A percentile compares a stretch with the other conserved stretches of the same genome.
These are phyloP conservation scores for Laticauda colubrina DNA, from an alignment of 2,113 vertebrate species.

Conservation along the genomic window DNA sequence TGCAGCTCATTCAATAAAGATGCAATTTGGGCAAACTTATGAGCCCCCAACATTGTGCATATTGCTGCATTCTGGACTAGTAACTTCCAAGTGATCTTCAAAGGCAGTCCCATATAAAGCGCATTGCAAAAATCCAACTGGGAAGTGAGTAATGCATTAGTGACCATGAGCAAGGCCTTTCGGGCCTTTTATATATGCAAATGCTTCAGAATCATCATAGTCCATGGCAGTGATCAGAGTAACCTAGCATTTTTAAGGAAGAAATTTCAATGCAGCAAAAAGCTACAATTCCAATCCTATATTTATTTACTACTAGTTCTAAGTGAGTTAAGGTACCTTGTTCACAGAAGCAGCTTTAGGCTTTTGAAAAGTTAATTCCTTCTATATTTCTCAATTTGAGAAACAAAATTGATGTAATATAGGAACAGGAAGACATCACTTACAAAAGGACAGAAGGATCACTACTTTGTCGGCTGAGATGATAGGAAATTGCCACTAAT, in stretches of 20 bases:
- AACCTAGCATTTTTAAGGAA: neutral
- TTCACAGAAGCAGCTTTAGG: neutral
- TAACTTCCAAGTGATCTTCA: too few relatives aligned
- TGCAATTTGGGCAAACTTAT: too few relatives aligned
- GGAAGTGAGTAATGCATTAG: neutral
- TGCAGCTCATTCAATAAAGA: too few relatives aligned
- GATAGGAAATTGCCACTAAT: constrained; percentile 94
- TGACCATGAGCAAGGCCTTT: too few relatives aligned
- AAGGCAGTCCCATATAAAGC: too few relatives aligned
- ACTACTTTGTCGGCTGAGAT: constrained; percentile 96
- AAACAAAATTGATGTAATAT: neutral
- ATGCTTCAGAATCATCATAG: neutral
- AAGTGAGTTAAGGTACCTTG: neutral
- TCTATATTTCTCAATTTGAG: neutral
- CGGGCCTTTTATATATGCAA: neutral
- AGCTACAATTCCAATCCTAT: neutral
- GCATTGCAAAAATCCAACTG: neutral
- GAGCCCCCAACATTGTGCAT: too few relatives aligned
- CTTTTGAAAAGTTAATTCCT: neutral
- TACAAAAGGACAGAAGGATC: constrained; percentile 96
- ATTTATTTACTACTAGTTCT: neutral
- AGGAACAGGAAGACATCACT: constrained; percentile 61
- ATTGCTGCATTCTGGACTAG: too few relatives aligned
- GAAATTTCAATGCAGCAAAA: neutral
- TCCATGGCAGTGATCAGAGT: neutral